These are phyloP conservation scores for Tetragnatha versicolor DNA, from an alignment of 1,140 invertebrate genomes.

Conservation along the genomic window DNA sequence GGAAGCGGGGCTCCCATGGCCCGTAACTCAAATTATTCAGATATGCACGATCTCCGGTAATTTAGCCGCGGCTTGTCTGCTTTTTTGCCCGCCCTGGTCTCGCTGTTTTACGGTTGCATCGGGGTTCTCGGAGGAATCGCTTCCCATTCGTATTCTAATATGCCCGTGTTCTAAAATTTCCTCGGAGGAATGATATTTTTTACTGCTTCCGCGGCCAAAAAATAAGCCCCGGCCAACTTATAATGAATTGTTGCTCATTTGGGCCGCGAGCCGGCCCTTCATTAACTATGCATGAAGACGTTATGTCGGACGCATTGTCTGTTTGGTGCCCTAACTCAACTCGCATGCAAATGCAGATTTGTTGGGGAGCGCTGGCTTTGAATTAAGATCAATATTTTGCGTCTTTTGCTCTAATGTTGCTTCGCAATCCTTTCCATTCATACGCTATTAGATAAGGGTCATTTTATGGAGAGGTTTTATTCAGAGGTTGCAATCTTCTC, in stretches of 20 bases:
- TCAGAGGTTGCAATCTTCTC: no score
- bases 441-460: no score
- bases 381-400: no score
- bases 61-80: slow-evolving; percentile 35
- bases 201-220: not conserved
- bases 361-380: no score
- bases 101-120: slow-evolving; percentile 38
- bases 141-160: slow-evolving; percentile 40
- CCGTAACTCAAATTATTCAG: slow-evolving; percentile 31
- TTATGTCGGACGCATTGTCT: not conserved
- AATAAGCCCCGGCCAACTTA: not conserved
- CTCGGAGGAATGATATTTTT: not conserved
- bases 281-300: slow-evolving; percentile 18
- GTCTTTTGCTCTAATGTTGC: no score
- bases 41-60: slow-evolving; percentile 32
- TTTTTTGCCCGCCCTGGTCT: slow-evolving; percentile 13
- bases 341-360: no score
- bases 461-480: no score
- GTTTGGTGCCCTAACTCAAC: no score
- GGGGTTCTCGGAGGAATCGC: slow-evolving; percentile 25
- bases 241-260: slow-evolving; percentile 27
- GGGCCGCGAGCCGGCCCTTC: not conserved
- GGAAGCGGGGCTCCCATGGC: no score
- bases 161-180: slow-evolving; percentile 30
- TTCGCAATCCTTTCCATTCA: no score